Conservation (phyloP, 1,140 invertebrate genomes). For the Calosoma granatense region DNA sequence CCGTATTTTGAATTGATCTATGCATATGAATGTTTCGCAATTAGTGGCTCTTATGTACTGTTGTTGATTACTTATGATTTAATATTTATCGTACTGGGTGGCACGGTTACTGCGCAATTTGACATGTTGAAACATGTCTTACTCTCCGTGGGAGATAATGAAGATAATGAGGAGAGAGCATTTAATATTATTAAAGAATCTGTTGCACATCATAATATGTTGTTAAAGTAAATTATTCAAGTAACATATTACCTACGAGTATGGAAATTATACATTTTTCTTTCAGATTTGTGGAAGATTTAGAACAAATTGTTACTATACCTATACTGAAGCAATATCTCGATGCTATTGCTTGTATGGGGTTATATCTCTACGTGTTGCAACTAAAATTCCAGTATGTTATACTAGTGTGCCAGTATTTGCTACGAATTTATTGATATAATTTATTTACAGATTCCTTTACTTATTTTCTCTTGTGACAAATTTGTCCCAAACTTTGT, state of each 20-base stretch:
- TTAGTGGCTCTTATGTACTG: background rate
- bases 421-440: background rate
- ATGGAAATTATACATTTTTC: background rate
- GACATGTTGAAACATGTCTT: background rate
- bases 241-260: background rate
- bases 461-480: background rate
- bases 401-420: background rate
- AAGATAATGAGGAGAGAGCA: background rate
- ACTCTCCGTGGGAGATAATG: background rate
- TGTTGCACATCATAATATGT: background rate
- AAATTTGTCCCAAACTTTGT: background rate
- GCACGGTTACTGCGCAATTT: background rate
- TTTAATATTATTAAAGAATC: background rate
- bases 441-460: background rate
- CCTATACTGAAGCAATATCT: background rate
- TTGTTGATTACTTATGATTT: background rate
- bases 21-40: background rate
- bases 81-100: background rate
- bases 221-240: background rate
- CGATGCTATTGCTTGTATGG: background rate
- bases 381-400: background rate
- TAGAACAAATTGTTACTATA: background rate
- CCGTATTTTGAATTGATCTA: background rate
- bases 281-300: constrained; percentile 4
- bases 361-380: background rate